phyloP scores from a whole-genome alignment of 2,888 invertebrate species.

The Cheilosia urbana region DNA sequence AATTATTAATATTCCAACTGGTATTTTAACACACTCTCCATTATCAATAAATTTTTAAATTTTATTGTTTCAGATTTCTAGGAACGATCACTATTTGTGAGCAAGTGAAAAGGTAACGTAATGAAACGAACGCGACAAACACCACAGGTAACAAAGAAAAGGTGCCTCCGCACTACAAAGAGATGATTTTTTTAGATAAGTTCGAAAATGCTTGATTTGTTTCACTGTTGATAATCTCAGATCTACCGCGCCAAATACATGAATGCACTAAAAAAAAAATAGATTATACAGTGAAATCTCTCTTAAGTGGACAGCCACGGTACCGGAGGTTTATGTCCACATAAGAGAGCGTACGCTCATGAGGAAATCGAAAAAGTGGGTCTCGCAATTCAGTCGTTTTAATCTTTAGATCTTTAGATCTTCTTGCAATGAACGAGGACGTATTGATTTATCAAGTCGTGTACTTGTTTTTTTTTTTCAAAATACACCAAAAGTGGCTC shows the following conservation, averaged over 20 bases:
- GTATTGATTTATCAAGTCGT: no score
- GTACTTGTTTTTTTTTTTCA: no score
- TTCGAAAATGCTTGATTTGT: constrained; percentile 68
- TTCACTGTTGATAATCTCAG: constrained; percentile 66
- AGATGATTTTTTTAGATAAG: constrained; percentile 68
- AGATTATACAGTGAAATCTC: constrained; percentile 33
- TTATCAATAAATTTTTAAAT: constrained; percentile 69
- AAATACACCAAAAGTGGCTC: no score
- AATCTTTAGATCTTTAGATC: no score
- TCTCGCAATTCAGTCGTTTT: no score
- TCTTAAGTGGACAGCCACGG: no score
- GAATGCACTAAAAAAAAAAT: constrained; percentile 46
- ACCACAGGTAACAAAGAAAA: constrained; percentile 60
- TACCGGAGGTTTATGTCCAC: no score
- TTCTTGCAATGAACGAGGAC: no score
- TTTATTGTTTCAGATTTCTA: constrained; percentile 72
- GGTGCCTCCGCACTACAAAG: constrained; percentile 61
- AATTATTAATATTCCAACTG: constrained; percentile 71
- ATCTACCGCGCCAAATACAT: constrained; percentile 62
- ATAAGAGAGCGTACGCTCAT: no score
- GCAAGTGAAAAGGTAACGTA: constrained; percentile 21
- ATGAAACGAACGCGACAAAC: constrained; percentile 63
- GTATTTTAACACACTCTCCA: constrained; percentile 55
- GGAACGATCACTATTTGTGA: constrained; percentile 46
- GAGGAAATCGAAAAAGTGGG: no score